A percentile compares a stretch with the other conserved stretches of the same genome.
Evolutionary conservation across 2,888 invertebrate species (phyloP).

Genomic region (Clunio marinus): DNA sequence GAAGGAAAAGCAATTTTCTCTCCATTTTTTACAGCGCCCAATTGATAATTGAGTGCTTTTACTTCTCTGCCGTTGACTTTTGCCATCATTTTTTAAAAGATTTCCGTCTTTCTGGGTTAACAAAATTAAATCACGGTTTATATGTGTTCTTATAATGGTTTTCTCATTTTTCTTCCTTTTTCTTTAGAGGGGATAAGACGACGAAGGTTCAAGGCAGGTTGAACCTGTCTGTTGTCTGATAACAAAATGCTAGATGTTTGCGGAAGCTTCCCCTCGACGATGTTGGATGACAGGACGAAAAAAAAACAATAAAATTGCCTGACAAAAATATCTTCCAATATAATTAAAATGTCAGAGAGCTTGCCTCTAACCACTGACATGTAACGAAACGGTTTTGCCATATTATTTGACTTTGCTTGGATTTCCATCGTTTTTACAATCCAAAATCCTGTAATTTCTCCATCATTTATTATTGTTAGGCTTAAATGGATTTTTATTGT

Average conservation of each 20-base stretch:
- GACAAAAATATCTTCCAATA: slow-evolving; percentile 17
- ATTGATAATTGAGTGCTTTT: background rate
- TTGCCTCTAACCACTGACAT: background rate
- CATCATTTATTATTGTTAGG: slow-evolving; percentile 11
- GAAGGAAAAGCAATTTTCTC: background rate
- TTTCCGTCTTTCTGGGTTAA: background rate
- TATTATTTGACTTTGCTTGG: too few relatives aligned
- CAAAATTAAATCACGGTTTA: slow-evolving; percentile 3
- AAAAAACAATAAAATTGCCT: slow-evolving; percentile 20
- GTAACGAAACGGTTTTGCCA: background rate
- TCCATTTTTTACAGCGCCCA: background rate
- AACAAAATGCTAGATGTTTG: background rate
- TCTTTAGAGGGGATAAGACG: background rate
- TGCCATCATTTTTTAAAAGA: too few relatives aligned
- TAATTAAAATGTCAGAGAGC: slow-evolving; percentile 24
- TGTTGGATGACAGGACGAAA: background rate
- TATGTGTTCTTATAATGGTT: background rate
- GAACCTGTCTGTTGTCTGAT: slow-evolving; percentile 18
- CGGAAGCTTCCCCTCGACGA: background rate
- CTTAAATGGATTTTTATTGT: slow-evolving; percentile 25
- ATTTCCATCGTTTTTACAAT: background rate
- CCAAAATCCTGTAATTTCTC: background rate
- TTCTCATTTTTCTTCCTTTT: background rate
- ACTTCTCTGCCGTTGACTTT: too few relatives aligned
- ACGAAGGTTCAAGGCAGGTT: too few relatives aligned